A percentile compares a stretch with the other conserved stretches of the same genome.
Conservation (phyloP, 2,888 invertebrate genomes). For the Sialis lutaria region DNA sequence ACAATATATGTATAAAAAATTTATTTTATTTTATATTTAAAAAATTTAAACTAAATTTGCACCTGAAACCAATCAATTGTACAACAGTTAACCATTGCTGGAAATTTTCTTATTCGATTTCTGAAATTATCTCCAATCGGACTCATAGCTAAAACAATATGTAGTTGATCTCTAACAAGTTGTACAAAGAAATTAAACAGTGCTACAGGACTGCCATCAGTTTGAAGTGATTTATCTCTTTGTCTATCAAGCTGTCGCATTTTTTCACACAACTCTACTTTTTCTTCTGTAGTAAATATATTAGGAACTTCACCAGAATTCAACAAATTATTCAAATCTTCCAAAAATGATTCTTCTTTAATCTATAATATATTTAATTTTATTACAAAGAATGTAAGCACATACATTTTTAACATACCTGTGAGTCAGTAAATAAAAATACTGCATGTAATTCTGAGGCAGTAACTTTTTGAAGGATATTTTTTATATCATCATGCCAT, state of each 20-base stretch:
- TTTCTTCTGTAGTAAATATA: conserved; percentile 70
- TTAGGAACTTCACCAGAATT: conserved; percentile 92
- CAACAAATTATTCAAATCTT: conserved; percentile 82
- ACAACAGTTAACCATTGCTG: conserved; percentile 85
- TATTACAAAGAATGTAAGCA: not conserved
- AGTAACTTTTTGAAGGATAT: conserved; percentile 61
- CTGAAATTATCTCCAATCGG: conserved; percentile 76
- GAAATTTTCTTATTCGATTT: conserved; percentile 73
- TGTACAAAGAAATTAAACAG: conserved; percentile 82
- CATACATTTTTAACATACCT: conserved; percentile 30
- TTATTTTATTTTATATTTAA: no score
- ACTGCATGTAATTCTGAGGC: conserved; percentile 74
- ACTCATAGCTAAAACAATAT: conserved; percentile 79
- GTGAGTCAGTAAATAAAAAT: conserved; percentile 80
- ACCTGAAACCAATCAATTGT: conserved; percentile 84
- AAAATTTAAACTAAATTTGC: not conserved
- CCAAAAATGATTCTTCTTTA: conserved; percentile 82
- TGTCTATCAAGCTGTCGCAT: conserved; percentile 84
- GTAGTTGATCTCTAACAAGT: conserved; percentile 76
- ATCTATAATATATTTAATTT: conserved; percentile 33
- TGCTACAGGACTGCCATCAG: conserved; percentile 82
- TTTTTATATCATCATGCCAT: conserved; percentile 86
- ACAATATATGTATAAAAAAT: no score
- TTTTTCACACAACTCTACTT: conserved; percentile 80
- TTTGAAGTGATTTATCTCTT: conserved; percentile 69